phyloP scores from a whole-genome alignment of 2,113 vertebrate species.

The Protobothrops mucrosquamatus region DNA sequence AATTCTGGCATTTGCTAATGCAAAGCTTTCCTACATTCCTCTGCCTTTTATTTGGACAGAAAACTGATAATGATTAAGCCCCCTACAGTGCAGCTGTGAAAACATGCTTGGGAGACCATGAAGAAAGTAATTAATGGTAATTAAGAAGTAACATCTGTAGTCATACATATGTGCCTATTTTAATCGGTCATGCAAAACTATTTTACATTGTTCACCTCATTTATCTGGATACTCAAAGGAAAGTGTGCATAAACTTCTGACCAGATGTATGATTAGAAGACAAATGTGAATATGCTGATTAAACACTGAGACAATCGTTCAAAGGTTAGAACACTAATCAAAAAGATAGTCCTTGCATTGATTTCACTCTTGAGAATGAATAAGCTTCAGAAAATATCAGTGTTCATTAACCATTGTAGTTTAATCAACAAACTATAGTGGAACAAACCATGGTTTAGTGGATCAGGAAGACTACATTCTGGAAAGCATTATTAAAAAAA shows the following conservation, averaged over 20 bases:
- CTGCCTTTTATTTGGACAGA: background rate
- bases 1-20: background rate
- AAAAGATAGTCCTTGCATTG: background rate
- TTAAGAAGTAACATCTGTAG: background rate
- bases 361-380: background rate
- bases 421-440: background rate
- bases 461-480: background rate
- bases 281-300: background rate
- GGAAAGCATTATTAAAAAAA: background rate
- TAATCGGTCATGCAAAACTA: background rate
- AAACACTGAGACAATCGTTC: background rate
- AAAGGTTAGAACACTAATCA: background rate
- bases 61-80: background rate
- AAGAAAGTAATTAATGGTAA: background rate
- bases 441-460: background rate
- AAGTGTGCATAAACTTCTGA: background rate
- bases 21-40: slow-evolving; percentile 2
- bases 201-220: background rate
- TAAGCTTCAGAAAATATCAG: background rate
- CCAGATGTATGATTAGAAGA: background rate
- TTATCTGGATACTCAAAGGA: background rate
- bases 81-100: background rate
- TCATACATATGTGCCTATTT: background rate
- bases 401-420: background rate
- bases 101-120: background rate